These are phyloP conservation scores for Paramisgurnus dabryanus DNA, from an alignment of 2,113 vertebrate genomes.

Conservation along the genomic window DNA sequence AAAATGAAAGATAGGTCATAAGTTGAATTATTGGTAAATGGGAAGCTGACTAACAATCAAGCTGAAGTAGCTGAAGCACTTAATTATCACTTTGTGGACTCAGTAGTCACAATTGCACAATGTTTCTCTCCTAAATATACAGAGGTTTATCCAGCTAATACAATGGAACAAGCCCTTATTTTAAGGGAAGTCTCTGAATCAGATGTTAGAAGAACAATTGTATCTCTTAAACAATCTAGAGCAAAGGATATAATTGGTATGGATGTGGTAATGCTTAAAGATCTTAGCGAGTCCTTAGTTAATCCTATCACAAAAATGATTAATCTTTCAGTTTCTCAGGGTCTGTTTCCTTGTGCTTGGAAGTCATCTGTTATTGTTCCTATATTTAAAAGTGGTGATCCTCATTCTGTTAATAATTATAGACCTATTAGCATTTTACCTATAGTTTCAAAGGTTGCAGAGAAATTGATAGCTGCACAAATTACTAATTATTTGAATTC, in stretches of 20 bases:
- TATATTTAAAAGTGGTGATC: not conserved
- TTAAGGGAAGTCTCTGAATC: too few relatives aligned
- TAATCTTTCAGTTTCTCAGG: not conserved
- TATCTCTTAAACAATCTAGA: conserved; percentile 7
- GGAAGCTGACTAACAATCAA: not conserved
- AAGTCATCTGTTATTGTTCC: not conserved
- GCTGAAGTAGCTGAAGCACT: not conserved
- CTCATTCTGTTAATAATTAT: not conserved
- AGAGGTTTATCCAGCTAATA: not conserved
- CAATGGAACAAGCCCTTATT: not conserved
- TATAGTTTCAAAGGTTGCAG: not conserved
- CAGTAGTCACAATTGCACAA: not conserved
- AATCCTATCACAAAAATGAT: not conserved
- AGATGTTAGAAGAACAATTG: not conserved
- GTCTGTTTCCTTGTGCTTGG: not conserved
- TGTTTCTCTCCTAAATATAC: not conserved
- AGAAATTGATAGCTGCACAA: not conserved
- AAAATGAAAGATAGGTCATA: not conserved
- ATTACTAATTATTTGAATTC: not conserved
- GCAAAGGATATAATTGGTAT: not conserved
- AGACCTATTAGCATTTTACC: not conserved
- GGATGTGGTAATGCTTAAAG: not conserved
- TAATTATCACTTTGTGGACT: not conserved
- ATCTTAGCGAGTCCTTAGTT: not conserved
- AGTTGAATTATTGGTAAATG: not conserved